Evolutionary conservation across 2,113 vertebrate genomes (phyloP), one percentile per base, ranked within the genome.

Genomic region (Bufo bufo): DNA sequence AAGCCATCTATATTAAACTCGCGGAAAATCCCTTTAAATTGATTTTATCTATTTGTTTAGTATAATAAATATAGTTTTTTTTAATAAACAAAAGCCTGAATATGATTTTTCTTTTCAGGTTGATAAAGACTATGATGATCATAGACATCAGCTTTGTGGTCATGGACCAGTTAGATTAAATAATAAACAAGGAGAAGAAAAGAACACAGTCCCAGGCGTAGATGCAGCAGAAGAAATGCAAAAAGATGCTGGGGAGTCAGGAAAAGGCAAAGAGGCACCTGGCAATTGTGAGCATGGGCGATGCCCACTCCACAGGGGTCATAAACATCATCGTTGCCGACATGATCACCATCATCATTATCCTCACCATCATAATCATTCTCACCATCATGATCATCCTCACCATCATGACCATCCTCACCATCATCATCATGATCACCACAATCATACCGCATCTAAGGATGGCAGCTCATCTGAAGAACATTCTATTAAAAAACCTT

Each of bases 281-380:
- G 63, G 63, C 9, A 49, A 58, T 81, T 61, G 58, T 61, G 80
- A 47, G 85, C 74, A 49, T 43, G 19, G 12, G 4, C 79, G 33
- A 19, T 43, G 23, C 17, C 52, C 20, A 56, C 63, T 7, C 33
- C 74, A 65, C 56, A 82, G n/a, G 43, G 81, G 87, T 77, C 80
- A n/a, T 49, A 77, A 61, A 65, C 86, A 88, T 83, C 19, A 78
- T 74, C 19, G 11, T 6, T 66, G 65, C 52, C n/a, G 20, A 63
- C 59, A 69, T 45, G n/a, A n/a, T n/a, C n/a, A n/a, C n/a, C n/a
- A n/a, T n/a, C n/a, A n/a, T n/a, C n/a, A n/a, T n/a, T n/a, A n/a
- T n/a, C n/a, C n/a, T n/a, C n/a, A n/a, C n/a, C n/a, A n/a, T n/a
- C n/a, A n/a, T n/a, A n/a, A n/a, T n/a, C n/a, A n/a, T n/a, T n/a